Evolutionary conservation across 2,888 invertebrate species (phyloP), one percentile per base, ranked within the genome.

Genomic region (Cosmorhoe ocellata): DNA sequence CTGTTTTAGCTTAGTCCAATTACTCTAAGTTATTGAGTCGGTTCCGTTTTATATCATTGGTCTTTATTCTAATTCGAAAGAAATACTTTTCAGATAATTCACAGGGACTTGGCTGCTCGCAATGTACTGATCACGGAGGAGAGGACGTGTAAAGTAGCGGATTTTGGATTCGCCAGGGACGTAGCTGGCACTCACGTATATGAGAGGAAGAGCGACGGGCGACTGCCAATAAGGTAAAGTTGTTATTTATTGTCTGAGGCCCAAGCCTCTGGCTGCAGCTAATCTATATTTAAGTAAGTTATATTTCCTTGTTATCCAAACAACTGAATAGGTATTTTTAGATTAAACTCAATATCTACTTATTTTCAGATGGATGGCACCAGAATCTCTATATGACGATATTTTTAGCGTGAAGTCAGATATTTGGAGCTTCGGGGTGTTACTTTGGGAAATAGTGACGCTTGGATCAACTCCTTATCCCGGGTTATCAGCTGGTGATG

Each of bases 391-490:
- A 1, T 97, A 96, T 79, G 98, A 98, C 76, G 98, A 98, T 74
- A 94, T 98, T 72, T 98, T 97, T 84, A 97, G 97, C 8, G 94
- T 96, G 1, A 97, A 98, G 81, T 97, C 97, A 1, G 98, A 98
- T 77, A 96, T 98, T 34, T 98, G 98, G 98, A 97, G 98, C 67
- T 98, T 98, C 69, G 98, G 98, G 0, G 95, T 98, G 9, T 91
- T 98, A 7, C 93, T 98, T 70, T 99, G 98, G 98, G 98, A 98
- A 86, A 97, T 98, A 40, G 97, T 98, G 7, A 98, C 98, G 0
- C 91, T 98, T 10, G 98, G 98, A 11, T 97, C 98, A 18, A 98
- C 98, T 41, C 98, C 98, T 0, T 98, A 98, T 84, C 98, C 98
- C 0, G 98, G 98, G 0, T 91, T 98, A 68, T 96, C 97, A 0